Base-by-base conservation (phyloP, 2,888 invertebrate genomes). In the Leptinotarsa peninsularis region DNA sequence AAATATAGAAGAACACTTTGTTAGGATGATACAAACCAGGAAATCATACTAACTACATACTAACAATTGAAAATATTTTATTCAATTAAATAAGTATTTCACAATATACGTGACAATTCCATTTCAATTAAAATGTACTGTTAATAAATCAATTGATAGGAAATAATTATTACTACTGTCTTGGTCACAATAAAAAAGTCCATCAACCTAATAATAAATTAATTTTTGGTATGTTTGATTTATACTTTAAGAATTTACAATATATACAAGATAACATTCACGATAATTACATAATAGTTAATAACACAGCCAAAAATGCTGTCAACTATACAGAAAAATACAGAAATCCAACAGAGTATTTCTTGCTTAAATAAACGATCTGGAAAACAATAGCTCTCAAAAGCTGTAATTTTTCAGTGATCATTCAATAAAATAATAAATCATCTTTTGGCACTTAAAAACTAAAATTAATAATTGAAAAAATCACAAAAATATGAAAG, bases 221-320 rank as follows among this genome's bases (percentile, higher is more conserved):
- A 80, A 78, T 82, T 83, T 84, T 84, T 84, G 84, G 84, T 83
- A 83, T 83, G 80, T 82, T 79, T 80, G 80, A 82, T 78, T 58
- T 58, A 82, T 81, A 81, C 78, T 80, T 80, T 80, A 79, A 79
- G 70, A 83, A 82, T 84, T 82, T 84, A 84, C 84, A 84, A 78
- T 84, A 84, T 84, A 78, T 84, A 84, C 84, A 84, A 79, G 77
- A 77, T 76, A 79, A 76, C 71, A 76, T 77, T 71, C 67, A 73
- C 72, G 75, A 76, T 76, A 74, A 82, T 81, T 80, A 81, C 76
- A 78, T 80, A 82, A 81, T 78, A 82, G 82, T 81, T 80, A 82
- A 83, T 82, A 82, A 86, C 87, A 87, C 87, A 87, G 87, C 87
- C 87, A 81, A 84, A 82, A 84, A 83, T 84, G 87, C 87, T 87